Conservation (phyloP, 2,888 invertebrate species). For the Anoncus sp. region DNA sequence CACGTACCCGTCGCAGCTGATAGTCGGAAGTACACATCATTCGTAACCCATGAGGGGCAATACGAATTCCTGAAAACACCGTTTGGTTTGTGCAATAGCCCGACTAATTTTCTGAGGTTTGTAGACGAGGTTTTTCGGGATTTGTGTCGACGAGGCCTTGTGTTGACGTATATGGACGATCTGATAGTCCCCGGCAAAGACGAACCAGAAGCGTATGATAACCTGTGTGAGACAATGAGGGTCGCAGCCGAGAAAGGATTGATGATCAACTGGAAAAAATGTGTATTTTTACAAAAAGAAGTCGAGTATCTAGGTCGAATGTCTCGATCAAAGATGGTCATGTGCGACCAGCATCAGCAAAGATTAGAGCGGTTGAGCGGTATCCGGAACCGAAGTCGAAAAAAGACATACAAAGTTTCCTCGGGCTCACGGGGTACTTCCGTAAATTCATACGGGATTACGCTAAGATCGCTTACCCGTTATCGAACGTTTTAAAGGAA, state of each 20-base stretch:
- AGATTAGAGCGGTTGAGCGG: slow-evolving; percentile 58
- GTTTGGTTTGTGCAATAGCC: slow-evolving; percentile 68
- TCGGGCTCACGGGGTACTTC: slow-evolving; percentile 65
- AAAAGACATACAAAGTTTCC: slow-evolving; percentile 59
- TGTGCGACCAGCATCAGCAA: slow-evolving; percentile 44
- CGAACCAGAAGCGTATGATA: slow-evolving; percentile 23
- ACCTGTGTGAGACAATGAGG: slow-evolving; percentile 12
- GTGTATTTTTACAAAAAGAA: slow-evolving; percentile 17
- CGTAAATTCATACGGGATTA: slow-evolving; percentile 63
- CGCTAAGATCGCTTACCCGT: slow-evolving; percentile 58
- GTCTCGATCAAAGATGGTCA: slow-evolving; percentile 15
- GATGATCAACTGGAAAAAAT: slow-evolving; percentile 46
- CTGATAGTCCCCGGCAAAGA: slow-evolving; percentile 39
- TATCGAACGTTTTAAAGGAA: slow-evolving; percentile 54
- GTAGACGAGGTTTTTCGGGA: slow-evolving; percentile 61
- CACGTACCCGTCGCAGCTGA: slow-evolving; percentile 65
- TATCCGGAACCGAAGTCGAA: slow-evolving; percentile 57
- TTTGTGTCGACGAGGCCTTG: slow-evolving; percentile 25
- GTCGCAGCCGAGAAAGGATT: slow-evolving; percentile 33
- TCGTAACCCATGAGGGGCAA: slow-evolving; percentile 66
- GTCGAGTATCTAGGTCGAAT: too few species aligned
- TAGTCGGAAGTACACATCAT: slow-evolving; percentile 67
- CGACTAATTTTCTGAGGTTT: slow-evolving; percentile 52
- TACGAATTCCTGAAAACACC: slow-evolving; percentile 66
- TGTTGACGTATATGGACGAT: slow-evolving; percentile 42